Evolutionary conservation across 2,113 vertebrate genomes (phyloP), one percentile per base, ranked within the genome.

Genomic region (Romanogobio albipinnatus): DNA sequence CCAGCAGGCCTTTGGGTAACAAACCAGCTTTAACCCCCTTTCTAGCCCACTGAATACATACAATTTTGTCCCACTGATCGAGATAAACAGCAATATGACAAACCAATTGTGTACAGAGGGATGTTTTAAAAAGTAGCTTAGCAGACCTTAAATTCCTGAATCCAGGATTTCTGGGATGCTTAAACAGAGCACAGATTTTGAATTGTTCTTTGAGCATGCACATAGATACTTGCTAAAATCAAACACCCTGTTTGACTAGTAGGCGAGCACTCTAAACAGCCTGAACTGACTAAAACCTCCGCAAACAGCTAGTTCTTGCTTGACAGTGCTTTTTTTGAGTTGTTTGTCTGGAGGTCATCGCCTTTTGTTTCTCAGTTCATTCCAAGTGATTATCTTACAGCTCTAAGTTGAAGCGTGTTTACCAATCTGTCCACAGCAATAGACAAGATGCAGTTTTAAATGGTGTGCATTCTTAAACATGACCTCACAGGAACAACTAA

Each of bases 331-430:
- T 76, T 86, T 17, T 11, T 82, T 5, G 85, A 58, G 49, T 84
- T 90, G 91, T 89, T 76, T 87, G 83, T 80, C 68, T 70, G 66
- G 86, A 88, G 88, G 88, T 92, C 79, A 45, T 71, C 14, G 39
- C 87, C 26, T 89, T 92, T 92, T 92, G 91, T 93, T 68, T 86
- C 49, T 66, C 87, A 78, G 87, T 87, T 87, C 84, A 92, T 89
- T 90, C 87, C n/a, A 19, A 83, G 78, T 39, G 85, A 89, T 89
- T 86, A 87, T 90, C 88, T 88, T 86, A 88, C 82, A 66, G 85
- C 80, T 78, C 29, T 10, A 64, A 86, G 84, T 83, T 62, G 59
- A 86, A 56, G 74, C 75, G 51, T 88, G 88, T 89, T n/a, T n/a
- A n/a, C n/a, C n/a, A n/a, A n/a, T n/a, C n/a, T n/a, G n/a, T n/a